Conservation (phyloP, 2,888 invertebrate species). For the Sinelater perroti region DNA sequence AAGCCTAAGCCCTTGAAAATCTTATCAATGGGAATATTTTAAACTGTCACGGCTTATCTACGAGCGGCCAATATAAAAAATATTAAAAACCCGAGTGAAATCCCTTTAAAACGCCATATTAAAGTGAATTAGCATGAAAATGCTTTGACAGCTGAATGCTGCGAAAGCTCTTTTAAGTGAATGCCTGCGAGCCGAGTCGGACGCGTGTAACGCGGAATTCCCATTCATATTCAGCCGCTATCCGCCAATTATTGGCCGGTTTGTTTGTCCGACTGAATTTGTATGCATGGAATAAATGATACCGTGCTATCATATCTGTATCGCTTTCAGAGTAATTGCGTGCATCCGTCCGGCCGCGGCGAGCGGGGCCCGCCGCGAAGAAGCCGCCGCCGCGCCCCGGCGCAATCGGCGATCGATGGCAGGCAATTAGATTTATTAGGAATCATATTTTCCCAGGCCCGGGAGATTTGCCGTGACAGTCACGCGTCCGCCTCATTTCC, state of each 20-base stretch:
- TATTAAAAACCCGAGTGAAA: constrained; percentile 59
- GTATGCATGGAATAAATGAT: constrained; percentile 61
- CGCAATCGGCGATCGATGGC: constrained; percentile 4
- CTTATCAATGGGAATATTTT: constrained; percentile 28
- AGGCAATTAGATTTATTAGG: constrained; percentile 24
- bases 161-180: constrained; percentile 49
- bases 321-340: constrained; percentile 43
- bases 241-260: constrained; percentile 60
- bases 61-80: constrained; percentile 55
- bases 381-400: constrained; percentile 1
- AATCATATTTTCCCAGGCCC: constrained; percentile 18
- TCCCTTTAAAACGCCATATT: constrained; percentile 59
- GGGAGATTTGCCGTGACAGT: constrained; percentile 20
- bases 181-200: constrained; percentile 47
- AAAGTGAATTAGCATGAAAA: constrained; percentile 61
- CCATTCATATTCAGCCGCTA: constrained; percentile 53
- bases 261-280: constrained; percentile 59
- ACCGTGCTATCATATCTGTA: constrained; percentile 46
- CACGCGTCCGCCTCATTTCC: constrained; percentile 25
- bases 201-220: constrained; percentile 46
- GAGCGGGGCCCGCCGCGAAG: neutral
- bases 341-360: constrained; percentile 25
- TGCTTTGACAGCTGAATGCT: constrained; percentile 60
- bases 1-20: constrained; percentile 22
- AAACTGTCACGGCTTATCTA: constrained; percentile 31